A percentile compares a stretch with the other conserved stretches of the same genome.
These are phyloP conservation scores for Ctenosaura bakeri DNA, from an alignment of 2,797 vertebrate genomes.

Conservation along the genomic window DNA sequence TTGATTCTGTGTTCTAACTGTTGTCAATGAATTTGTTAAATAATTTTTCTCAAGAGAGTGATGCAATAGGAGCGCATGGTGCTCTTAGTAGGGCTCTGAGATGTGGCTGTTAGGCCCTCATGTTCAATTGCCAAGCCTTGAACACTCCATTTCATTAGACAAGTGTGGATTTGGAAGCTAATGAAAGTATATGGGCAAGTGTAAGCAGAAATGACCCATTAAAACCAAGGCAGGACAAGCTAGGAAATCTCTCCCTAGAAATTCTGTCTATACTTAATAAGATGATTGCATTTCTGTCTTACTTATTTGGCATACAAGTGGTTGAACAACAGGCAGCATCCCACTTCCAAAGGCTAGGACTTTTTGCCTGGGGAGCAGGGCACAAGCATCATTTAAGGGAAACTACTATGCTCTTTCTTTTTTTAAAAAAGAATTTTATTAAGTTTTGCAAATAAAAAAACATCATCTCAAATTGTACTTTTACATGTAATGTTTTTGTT, in stretches of 20 bases:
- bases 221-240: neutral
- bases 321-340: too few relatives aligned
- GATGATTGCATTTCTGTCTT: neutral
- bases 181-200: neutral
- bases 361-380: neutral
- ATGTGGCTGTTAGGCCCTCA: neutral
- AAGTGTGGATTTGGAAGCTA: neutral
- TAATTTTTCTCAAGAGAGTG: neutral
- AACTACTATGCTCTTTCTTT: neutral
- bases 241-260: neutral
- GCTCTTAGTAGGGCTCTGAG: neutral
- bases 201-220: neutral
- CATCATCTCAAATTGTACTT: too few relatives aligned
- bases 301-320: neutral
- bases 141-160: neutral
- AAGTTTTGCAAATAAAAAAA: too few relatives aligned
- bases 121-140: slow-evolving; percentile 7
- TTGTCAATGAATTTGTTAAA: too few relatives aligned
- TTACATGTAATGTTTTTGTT: too few relatives aligned
- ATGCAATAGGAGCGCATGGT: neutral
- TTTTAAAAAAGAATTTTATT: too few relatives aligned
- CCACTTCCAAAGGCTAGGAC: neutral
- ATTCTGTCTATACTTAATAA: neutral
- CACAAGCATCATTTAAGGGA: neutral
- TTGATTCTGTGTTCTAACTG: too few relatives aligned